These are phyloP conservation scores for Premnoplex brunnescens DNA, from an alignment of 2,797 vertebrate species.

Conservation along the genomic window DNA sequence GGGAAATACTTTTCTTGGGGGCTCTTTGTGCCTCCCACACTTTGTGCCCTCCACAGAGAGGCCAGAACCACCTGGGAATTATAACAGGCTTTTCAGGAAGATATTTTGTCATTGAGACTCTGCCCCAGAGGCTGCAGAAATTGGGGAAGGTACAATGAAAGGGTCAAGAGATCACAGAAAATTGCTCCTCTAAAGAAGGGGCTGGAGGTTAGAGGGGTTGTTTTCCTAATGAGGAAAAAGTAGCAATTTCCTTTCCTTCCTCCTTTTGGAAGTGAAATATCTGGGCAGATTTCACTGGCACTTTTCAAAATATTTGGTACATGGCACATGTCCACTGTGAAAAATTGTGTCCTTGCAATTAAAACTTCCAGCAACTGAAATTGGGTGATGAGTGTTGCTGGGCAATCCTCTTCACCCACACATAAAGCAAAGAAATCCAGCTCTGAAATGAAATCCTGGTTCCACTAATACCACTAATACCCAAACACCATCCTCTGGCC, in stretches of 20 bases:
- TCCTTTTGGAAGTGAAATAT: background rate
- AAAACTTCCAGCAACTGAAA: background rate
- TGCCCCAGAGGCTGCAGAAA: background rate
- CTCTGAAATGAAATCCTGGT: background rate
- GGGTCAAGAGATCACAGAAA: background rate
- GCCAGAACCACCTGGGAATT: background rate
- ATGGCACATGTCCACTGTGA: background rate
- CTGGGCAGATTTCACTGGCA: background rate
- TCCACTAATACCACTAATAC: background rate
- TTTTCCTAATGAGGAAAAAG: background rate
- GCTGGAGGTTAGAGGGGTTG: background rate
- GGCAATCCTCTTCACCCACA: background rate
- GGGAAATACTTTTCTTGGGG: background rate
- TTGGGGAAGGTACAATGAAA: background rate
- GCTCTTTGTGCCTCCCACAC: background rate
- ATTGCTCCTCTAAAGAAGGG: background rate
- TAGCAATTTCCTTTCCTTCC: background rate
- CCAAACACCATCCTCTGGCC: background rate
- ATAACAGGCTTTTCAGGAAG: background rate
- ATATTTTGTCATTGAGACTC: background rate
- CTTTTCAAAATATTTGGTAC: background rate
- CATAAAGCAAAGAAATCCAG: background rate
- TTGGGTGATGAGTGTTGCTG: background rate
- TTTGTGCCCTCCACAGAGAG: background rate
- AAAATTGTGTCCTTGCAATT: background rate